These are phyloP conservation scores for Scleropages formosus DNA, from an alignment of 2,797 vertebrate genomes.

Conservation along the genomic window DNA sequence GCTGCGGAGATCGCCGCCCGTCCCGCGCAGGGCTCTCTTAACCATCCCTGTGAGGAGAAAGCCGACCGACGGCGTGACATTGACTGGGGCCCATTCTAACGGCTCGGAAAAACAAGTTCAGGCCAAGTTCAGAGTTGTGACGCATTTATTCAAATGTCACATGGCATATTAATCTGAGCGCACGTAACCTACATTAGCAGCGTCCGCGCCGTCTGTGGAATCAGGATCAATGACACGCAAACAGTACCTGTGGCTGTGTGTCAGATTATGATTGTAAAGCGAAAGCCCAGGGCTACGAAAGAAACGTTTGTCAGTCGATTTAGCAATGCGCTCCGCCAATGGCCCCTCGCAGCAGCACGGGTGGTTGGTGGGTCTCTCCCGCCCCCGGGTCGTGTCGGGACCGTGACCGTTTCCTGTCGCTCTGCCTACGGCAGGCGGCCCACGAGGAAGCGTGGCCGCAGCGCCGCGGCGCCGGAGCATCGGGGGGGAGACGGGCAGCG, in stretches of 20 bases:
- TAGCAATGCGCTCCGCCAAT: conserved; percentile 33
- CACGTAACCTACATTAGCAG: not conserved
- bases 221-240: not conserved
- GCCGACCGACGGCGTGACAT: not conserved
- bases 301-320: conserved; percentile 31
- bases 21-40: too few species aligned
- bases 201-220: not conserved
- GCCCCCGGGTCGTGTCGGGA: conserved; percentile 15
- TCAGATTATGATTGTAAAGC: not conserved
- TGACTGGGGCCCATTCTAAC: not conserved
- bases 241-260: not conserved
- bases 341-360: conserved; percentile 8
- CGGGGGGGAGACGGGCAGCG: not conserved
- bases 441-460: conserved; percentile 2
- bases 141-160: not conserved
- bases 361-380: conserved; percentile 24
- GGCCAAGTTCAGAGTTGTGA: not conserved
- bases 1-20: too few species aligned
- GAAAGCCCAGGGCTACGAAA: not conserved
- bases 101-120: not conserved
- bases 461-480: not conserved
- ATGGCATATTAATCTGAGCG: not conserved
- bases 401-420: conserved; percentile 8
- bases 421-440: conserved; percentile 13
- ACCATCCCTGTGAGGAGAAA: not conserved